phyloP scores from a whole-genome alignment of 2,888 invertebrate genomes.

The Eristalinus aeneus region DNA sequence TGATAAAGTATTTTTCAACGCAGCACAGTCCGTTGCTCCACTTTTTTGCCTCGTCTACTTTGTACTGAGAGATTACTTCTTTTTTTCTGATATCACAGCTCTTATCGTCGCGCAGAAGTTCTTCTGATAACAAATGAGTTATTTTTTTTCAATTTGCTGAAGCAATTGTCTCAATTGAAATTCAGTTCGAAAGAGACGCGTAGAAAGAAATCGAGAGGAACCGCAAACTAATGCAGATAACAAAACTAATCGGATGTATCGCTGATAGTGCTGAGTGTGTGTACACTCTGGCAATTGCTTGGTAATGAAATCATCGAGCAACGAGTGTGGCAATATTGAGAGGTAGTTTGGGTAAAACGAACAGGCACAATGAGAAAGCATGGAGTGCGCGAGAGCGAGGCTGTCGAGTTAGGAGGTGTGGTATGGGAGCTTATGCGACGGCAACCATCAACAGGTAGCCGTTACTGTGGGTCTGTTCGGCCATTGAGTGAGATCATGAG shows the following conservation, averaged over 20 bases:
- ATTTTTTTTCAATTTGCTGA: conserved; percentile 11
- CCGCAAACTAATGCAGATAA: conserved; percentile 18
- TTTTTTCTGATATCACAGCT: conserved; percentile 31
- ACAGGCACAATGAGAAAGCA: neutral
- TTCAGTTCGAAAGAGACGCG: neutral
- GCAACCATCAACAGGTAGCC: neutral
- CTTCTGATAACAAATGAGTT: neutral
- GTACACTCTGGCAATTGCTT: conserved; percentile 2
- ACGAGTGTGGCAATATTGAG: neutral
- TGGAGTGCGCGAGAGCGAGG: neutral
- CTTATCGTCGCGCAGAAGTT: conserved; percentile 39
- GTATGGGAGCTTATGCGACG: neutral
- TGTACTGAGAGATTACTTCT: neutral
- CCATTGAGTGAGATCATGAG: neutral
- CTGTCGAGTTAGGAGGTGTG: neutral
- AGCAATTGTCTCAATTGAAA: neutral
- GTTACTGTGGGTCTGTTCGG: neutral
- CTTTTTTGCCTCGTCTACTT: neutral
- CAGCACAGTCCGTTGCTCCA: conserved; percentile 19
- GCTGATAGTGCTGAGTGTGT: conserved; percentile 26
- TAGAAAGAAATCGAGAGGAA: neutral
- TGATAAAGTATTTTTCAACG: conserved; percentile 3
- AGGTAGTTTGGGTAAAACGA: neutral
- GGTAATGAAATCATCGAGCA: conserved; percentile 38
- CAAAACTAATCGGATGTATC: conserved; percentile 34